A percentile compares a stretch with the other conserved stretches of the same genome.
Evolutionary conservation across 1,140 invertebrate genomes (phyloP).

Genomic region (Bombus difficillimus): DNA sequence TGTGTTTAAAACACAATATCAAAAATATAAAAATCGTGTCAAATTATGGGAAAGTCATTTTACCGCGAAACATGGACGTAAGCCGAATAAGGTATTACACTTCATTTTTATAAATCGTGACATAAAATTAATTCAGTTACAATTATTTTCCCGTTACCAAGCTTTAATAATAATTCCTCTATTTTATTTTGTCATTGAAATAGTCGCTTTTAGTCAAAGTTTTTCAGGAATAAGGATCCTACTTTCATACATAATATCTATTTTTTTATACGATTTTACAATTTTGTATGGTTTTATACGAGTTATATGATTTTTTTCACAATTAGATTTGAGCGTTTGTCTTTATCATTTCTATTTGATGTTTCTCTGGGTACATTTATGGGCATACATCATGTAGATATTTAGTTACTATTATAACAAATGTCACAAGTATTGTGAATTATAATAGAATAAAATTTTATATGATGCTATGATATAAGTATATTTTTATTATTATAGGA

Average conservation of each 20-base stretch:
- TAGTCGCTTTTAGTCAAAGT: background rate
- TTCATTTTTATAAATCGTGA: conserved; percentile 12
- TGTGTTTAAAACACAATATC: conserved; percentile 75
- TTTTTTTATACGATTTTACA: background rate
- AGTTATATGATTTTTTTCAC: background rate
- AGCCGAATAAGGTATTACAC: conserved; percentile 87
- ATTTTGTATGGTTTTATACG: too few relatives aligned
- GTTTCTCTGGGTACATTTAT: background rate
- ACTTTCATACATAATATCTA: conserved; percentile 4
- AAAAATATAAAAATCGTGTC: conserved; percentile 88
- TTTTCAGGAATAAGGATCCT: background rate
- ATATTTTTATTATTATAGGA: conserved; percentile 81
- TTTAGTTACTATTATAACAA: background rate
- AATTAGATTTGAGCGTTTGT: background rate
- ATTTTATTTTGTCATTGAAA: background rate
- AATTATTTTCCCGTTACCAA: background rate
- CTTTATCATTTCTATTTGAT: background rate
- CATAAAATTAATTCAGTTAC: background rate
- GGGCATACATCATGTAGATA: too few relatives aligned
- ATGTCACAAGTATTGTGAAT: background rate
- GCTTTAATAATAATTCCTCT: background rate
- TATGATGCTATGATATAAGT: background rate
- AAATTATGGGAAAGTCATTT: conserved; percentile 92
- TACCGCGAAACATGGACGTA: conserved; percentile 86
- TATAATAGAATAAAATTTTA: background rate